Base-by-base conservation (phyloP, 2,888 invertebrate species). In the Volucella bombylans region DNA sequence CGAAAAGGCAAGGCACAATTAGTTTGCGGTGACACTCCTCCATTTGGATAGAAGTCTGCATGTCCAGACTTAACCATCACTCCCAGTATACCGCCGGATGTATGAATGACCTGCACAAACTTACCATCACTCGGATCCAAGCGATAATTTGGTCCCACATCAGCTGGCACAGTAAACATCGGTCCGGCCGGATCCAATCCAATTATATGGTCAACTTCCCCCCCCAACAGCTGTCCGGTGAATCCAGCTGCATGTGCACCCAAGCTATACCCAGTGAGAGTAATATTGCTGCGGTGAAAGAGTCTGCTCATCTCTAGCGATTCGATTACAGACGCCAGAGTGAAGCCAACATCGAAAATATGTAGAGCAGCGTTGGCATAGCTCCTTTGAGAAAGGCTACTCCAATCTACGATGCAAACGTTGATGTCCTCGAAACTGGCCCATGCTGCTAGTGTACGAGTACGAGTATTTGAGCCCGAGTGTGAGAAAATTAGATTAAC, bases 181-280 rank as follows among this genome's bases (percentile, higher is more conserved):
- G 92, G 92, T 9, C 91, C 91, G 2, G 92, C 92, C 54, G 92
- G 92, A 89, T 92, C 92, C 62, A 92, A 87, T 8, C 91, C 92
- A 77, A 92, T 91, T 71, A 92, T 91, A 86, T 91, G 90, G 78
- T 91, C 91, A 55, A 91, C 86, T 76, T 89, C 77, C 0, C 91
- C 90, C 23, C 88, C 87, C 2, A 92, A 87, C 50, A 88, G 88
- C 4, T 89, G 87, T 0, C 91, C 92, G 0, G 91, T 89, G 87
- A 89, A 90, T 1, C 92, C 91, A 8, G 90, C 91, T 2, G 91
- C 91, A 88, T 91, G 91, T 31, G 91, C 91, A 3, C 91, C 91
- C 71, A 91, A 87, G 72, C 91, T 91, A 43, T 91, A 92, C 9
- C 92, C 91, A 12, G 91, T 90, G 14, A 91, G 74, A 39, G 91